A percentile compares a stretch with the other conserved stretches of the same genome.
These are phyloP conservation scores for Globia sparganii DNA, from an alignment of 2,888 invertebrate genomes.

Conservation along the genomic window DNA sequence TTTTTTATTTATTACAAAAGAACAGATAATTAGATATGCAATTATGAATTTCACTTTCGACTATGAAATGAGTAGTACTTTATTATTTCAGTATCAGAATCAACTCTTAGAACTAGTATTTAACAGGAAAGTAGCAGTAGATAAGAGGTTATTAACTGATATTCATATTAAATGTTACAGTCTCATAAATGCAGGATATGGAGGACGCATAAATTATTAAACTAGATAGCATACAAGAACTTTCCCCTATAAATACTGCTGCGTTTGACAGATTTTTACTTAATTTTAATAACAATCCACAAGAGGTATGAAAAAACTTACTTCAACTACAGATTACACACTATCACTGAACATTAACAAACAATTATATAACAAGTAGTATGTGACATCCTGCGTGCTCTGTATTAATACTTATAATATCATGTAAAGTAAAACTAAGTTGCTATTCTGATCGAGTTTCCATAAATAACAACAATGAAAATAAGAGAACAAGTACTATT, in stretches of 20 bases:
- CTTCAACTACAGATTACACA: constrained; percentile 55
- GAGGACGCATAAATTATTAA: constrained; percentile 70
- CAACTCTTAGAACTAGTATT: constrained; percentile 62
- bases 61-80: constrained; percentile 35
- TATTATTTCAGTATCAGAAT: constrained; percentile 38
- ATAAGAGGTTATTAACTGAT: constrained; percentile 42
- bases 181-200: constrained; percentile 78
- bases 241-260: constrained; percentile 77
- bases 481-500: constrained; percentile 71
- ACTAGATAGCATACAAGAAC: constrained; percentile 66
- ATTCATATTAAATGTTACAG: constrained; percentile 63
- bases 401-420: constrained; percentile 78
- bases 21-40: constrained; percentile 35
- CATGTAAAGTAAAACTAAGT: constrained; percentile 72
- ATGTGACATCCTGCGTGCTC: constrained; percentile 76
- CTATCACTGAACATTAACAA: constrained; percentile 64
- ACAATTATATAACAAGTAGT: constrained; percentile 64
- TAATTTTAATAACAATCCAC: constrained; percentile 52
- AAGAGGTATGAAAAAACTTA: constrained; percentile 53
- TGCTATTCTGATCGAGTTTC: constrained; percentile 71
- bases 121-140: constrained; percentile 56
- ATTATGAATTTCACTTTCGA: constrained; percentile 44
- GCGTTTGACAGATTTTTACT: constrained; percentile 66
- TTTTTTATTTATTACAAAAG: constrained; percentile 49
- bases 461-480: constrained; percentile 73